phyloP scores from a whole-genome alignment of 2,888 invertebrate species.

The Aphidoletes aphidimyza region DNA sequence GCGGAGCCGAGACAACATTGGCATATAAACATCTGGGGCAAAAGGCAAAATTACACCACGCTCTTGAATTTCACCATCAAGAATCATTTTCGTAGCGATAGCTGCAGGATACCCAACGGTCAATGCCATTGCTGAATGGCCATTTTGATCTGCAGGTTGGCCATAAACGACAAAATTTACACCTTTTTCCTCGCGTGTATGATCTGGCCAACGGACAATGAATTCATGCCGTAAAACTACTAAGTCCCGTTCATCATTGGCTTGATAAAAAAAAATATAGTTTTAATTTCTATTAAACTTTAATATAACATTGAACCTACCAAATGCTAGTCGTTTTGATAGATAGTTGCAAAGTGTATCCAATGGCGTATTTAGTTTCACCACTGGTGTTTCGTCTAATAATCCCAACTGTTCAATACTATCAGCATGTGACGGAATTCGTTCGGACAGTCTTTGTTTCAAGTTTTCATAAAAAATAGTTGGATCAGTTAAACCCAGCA shows the following conservation, averaged over 20 bases:
- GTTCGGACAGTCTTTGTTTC: constrained; percentile 82
- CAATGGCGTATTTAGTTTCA: constrained; percentile 86
- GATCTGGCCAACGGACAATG: constrained; percentile 91
- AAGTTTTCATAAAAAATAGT: constrained; percentile 95
- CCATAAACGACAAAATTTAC: constrained; percentile 93
- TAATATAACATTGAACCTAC: constrained; percentile 66
- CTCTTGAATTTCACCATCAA: constrained; percentile 97
- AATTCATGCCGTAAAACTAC: constrained; percentile 94
- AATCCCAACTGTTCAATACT: constrained; percentile 88
- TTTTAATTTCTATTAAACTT: neutral
- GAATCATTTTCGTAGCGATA: constrained; percentile 96
- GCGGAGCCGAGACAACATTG: constrained; percentile 87
- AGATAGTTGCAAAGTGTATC: constrained; percentile 94
- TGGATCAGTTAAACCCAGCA: constrained; percentile 83
- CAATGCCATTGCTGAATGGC: constrained; percentile 96
- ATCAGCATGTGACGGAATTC: constrained; percentile 78
- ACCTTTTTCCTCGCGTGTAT: constrained; percentile 80
- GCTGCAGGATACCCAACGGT: constrained; percentile 94
- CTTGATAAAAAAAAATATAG: constrained; percentile 62
- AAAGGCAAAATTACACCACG: constrained; percentile 94
- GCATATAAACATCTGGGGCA: constrained; percentile 90
- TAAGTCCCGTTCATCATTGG: constrained; percentile 87
- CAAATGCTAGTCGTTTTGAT: constrained; percentile 80
- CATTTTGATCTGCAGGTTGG: constrained; percentile 68
- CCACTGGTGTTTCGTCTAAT: constrained; percentile 82